phyloP scores from a whole-genome alignment of 1,140 invertebrate genomes.

The Ganaspis sp. region DNA sequence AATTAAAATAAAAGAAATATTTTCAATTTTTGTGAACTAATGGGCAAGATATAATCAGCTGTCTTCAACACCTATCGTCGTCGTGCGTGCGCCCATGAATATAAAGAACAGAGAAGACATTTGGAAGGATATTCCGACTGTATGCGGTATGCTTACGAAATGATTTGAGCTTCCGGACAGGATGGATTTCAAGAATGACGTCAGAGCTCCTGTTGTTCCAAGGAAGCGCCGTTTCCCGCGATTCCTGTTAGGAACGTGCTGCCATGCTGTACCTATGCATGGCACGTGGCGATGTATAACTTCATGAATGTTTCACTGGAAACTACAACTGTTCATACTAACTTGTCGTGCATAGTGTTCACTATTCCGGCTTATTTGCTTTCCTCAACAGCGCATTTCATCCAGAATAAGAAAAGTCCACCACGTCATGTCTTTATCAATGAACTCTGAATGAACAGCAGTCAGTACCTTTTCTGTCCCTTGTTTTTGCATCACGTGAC shows the following conservation, averaged over 20 bases:
- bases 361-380: neutral
- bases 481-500: neutral
- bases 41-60: neutral
- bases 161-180: slow-evolving; percentile 22
- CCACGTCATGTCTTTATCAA: neutral
- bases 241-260: slow-evolving; percentile 4
- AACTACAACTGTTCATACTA: neutral
- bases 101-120: neutral
- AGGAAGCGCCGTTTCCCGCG: slow-evolving; percentile 3
- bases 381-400: neutral
- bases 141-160: slow-evolving; percentile 27
- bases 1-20: no score
- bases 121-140: neutral
- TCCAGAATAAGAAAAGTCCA: neutral
- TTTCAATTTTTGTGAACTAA: neutral
- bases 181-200: slow-evolving; percentile 28
- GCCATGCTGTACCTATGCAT: neutral
- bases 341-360: neutral
- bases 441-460: neutral
- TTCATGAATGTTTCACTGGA: neutral
- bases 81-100: neutral
- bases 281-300: neutral
- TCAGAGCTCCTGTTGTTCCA: slow-evolving; percentile 14
- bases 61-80: neutral
- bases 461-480: neutral